Evolutionary conservation across 2,797 vertebrate genomes (phyloP), one percentile per base, ranked within the genome.

Genomic region (Hybognathus amarus): DNA sequence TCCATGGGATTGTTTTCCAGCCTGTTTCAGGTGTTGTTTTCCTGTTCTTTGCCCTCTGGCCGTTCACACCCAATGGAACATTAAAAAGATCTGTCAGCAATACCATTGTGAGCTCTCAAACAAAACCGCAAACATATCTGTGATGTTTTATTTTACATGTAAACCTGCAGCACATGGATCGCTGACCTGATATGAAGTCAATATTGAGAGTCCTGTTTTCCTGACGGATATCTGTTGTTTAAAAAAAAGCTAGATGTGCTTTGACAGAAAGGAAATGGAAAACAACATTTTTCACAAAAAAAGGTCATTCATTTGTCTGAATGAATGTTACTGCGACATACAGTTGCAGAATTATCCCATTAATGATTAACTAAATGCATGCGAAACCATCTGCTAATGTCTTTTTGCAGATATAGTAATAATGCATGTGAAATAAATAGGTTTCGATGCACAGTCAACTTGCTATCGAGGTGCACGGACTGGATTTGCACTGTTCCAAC

Each of bases 31-130:
- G 6, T 80, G 66, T 69, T 80, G 54, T 63, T 47, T 59, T 61
- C 38, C 77, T 79, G 77, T 54, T 63, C 54, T 47, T 73, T 73
- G 79, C 52, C 68, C 68, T 2, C 9, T 71, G 68, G 68, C 68
- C 1, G n/a, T 61, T 81, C 54, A 42, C 40, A 36, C 27, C 27
- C 20, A 9, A 8, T 73, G 68, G 18, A 36, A 8, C 9, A 47
- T 61, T 45, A 36, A 79, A 68, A 22, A 79, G 27, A 73, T 71
- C 54, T 63, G 79, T 71, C 56, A 45, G 11, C 20, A n/a, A 47
- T 27, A 61, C 24, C 24, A 18, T 63, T 63, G 69, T 61, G 54
- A 63, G 54, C 54, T n/a, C n/a, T 68, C 42, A 40, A 40, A 66
- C 77, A 38, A 50, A 79, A 68, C 77, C 5, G 0, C 27, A 36